Base-by-base conservation (phyloP, 2,113 vertebrate species). In the Perccottus glenii region DNA sequence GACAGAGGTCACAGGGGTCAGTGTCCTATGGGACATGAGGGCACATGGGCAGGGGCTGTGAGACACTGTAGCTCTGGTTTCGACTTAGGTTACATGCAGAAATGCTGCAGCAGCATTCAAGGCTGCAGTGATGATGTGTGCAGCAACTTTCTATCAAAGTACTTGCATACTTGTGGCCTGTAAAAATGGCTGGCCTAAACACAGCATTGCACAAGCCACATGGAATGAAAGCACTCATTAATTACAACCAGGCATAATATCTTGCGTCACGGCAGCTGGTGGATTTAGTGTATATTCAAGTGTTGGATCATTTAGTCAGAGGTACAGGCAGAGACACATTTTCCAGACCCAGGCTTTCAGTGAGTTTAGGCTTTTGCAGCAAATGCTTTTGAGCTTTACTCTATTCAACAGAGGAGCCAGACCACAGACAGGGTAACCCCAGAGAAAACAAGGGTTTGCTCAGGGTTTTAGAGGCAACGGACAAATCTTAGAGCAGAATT, bases 51-150 rank as follows among this genome's bases (percentile, higher is more conserved):
- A 66, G 58, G 53, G 64, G 72, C 76, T 77, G 56, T 60, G 87
- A 90, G 81, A 90, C 90, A 89, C 67, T 78, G 69, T 50, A 67
- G 85, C 53, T 90, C 76, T 83, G 70, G 78, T 91, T 88, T 87
- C 88, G 77, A 72, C 53, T 87, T 77, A 56, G 70, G 82, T 88
- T 86, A 67, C 80, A 57, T 36, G 49, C 65, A 75, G 52, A 83
- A 72, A 73, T 66, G 75, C 68, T 81, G 67, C 83, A 83, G 83
- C 86, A 84, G 82, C 75, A 77, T 66, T 58, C 60, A 75, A 55
- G 32, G 52, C 60, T 11, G 62, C 49, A 4, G 32, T 48, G 81
- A 81, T 67, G 80, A 84, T 70, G 80, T 83, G 79, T 83, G 85
- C 56, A 64, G 70, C 27, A 71, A 61, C n/a, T 58, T 58, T 75